Conservation (phyloP, 2,888 invertebrate species). For the Athripsodes cinereus region DNA sequence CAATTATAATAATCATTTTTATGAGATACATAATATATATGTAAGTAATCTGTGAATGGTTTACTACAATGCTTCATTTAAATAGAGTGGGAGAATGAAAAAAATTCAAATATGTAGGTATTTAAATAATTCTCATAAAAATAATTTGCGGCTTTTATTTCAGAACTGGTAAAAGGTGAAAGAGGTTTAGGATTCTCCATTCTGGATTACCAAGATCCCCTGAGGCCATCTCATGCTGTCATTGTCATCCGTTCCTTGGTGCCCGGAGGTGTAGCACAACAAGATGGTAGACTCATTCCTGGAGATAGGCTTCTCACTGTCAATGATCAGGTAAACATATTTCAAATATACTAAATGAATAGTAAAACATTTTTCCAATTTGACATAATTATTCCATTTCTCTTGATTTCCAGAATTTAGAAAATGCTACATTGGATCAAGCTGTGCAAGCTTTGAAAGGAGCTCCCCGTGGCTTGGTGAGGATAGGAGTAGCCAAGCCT, state of each 20-base stretch:
- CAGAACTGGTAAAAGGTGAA: constrained; percentile 91
- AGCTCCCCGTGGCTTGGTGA: constrained; percentile 88
- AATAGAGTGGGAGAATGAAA: too few species aligned
- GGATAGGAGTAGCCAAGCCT: constrained; percentile 94
- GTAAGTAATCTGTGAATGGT: too few species aligned
- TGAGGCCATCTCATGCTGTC: constrained; percentile 93
- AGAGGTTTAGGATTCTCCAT: constrained; percentile 98
- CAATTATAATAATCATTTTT: too few species aligned
- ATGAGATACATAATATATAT: too few species aligned
- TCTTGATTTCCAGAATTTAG: constrained; percentile 52
- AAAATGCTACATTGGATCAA: constrained; percentile 93
- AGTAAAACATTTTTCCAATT: too few species aligned
- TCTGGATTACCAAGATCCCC: constrained; percentile 89
- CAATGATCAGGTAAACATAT: constrained; percentile 70
- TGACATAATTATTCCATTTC: background rate
- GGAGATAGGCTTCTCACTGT: constrained; percentile 93
- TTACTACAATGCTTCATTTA: too few species aligned
- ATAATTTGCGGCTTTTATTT: too few species aligned
- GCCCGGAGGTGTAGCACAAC: constrained; percentile 96
- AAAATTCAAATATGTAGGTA: too few species aligned
- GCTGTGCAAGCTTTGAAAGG: constrained; percentile 97
- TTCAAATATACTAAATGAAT: too few species aligned
- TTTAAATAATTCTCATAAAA: too few species aligned
- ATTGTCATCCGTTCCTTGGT: constrained; percentile 97
- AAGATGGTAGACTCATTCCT: constrained; percentile 95